Conservation (phyloP, 2,888 invertebrate genomes). For the Melanostoma mellinum region DNA sequence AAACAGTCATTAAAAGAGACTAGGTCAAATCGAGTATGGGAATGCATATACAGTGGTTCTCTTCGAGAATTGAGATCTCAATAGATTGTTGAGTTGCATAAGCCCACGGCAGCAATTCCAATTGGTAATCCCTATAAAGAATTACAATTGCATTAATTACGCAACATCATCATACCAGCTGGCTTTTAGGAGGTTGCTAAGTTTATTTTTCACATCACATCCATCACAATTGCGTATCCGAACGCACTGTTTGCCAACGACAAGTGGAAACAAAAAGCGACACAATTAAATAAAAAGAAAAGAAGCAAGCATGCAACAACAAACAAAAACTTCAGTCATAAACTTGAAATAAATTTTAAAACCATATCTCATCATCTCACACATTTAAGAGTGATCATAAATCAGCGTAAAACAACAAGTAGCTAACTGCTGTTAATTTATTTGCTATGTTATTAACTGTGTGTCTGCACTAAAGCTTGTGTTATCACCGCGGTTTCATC, state of each 20-base stretch:
- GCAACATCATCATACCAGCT: slow-evolving; percentile 36
- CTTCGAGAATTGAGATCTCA: slow-evolving; percentile 57
- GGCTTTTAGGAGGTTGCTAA: slow-evolving; percentile 37
- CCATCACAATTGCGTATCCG: slow-evolving; percentile 60
- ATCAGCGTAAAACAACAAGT: slow-evolving; percentile 71
- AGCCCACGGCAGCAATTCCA: slow-evolving; percentile 24
- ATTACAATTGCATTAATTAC: slow-evolving; percentile 51
- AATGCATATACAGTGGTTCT: slow-evolving; percentile 39
- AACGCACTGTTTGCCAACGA: slow-evolving; percentile 64
- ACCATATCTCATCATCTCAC: slow-evolving; percentile 73
- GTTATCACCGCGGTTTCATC: slow-evolving; percentile 69
- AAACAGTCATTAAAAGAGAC: slow-evolving; percentile 64
- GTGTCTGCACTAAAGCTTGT: slow-evolving; percentile 65
- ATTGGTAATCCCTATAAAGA: slow-evolving; percentile 59
- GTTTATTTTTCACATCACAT: slow-evolving; percentile 66
- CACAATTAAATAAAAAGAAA: slow-evolving; percentile 55
- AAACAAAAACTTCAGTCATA: slow-evolving; percentile 62
- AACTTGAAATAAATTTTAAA: slow-evolving; percentile 70
- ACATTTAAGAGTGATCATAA: slow-evolving; percentile 69
- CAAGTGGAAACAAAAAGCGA: slow-evolving; percentile 44
- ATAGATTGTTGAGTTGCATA: slow-evolving; percentile 45
- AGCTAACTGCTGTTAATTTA: slow-evolving; percentile 73
- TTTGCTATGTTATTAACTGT: slow-evolving; percentile 72
- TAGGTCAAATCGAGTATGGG: slow-evolving; percentile 71
- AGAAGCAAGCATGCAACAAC: slow-evolving; percentile 23